Conservation (phyloP, 2,888 invertebrate genomes). For the Nasonovia ribisnigri region DNA sequence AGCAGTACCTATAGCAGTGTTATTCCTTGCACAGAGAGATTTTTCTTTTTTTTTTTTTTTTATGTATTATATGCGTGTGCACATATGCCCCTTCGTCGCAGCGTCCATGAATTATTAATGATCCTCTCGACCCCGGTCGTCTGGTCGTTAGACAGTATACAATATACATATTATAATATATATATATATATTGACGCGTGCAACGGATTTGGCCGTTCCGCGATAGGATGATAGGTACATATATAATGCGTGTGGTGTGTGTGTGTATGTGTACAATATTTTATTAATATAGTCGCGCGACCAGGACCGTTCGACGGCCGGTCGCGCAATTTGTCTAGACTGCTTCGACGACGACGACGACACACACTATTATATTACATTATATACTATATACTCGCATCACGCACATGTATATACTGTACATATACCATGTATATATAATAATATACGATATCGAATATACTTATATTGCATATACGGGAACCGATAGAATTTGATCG, state of each 20-base stretch:
- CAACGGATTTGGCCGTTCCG: constrained; percentile 31
- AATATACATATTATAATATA: no score
- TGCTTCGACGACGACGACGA: constrained; percentile 21
- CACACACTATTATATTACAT: constrained; percentile 4
- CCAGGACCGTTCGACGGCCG: constrained; percentile 16
- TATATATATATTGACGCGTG: constrained; percentile 26
- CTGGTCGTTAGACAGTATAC: not conserved
- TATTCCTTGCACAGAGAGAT: not conserved
- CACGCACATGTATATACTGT: not conserved
- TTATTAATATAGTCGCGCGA: constrained; percentile 21
- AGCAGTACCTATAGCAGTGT: constrained; percentile 1
- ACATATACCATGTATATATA: no score
- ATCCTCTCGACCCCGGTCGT: constrained; percentile 4
- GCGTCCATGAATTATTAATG: constrained; percentile 58
- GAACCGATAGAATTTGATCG: constrained; percentile 2
- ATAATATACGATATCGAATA: not conserved
- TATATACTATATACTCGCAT: not conserved
- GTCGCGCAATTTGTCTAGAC: constrained; percentile 49
- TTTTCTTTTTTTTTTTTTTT: constrained; percentile 24
- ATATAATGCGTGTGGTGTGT: not conserved
- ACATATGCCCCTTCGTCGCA: not conserved
- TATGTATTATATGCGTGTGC: not conserved
- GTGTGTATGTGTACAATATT: not conserved
- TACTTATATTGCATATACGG: not conserved
- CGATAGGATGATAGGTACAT: not conserved